These are phyloP conservation scores for Pogonophryne albipinna DNA, from an alignment of 2,797 vertebrate genomes.

Conservation along the genomic window DNA sequence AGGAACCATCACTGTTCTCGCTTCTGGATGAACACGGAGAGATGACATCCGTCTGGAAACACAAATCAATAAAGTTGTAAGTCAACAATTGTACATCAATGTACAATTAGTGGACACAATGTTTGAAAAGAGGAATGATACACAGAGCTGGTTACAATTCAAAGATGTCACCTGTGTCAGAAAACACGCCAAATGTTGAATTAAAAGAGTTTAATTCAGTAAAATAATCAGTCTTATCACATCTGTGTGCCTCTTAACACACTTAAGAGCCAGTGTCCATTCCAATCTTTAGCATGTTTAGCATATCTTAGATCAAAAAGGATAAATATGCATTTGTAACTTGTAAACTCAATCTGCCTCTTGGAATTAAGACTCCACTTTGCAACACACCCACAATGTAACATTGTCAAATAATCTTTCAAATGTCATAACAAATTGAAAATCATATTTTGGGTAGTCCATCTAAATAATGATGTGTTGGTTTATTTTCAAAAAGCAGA, in stretches of 20 bases:
- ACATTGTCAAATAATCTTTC: neutral
- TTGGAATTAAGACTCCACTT: neutral
- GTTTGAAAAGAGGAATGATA: neutral
- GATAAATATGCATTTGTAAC: neutral
- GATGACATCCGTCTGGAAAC: constrained; percentile 89
- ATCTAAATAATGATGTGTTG: neutral
- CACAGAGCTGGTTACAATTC: neutral
- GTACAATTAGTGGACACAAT: neutral
- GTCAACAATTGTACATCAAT: neutral
- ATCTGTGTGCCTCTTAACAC: neutral
- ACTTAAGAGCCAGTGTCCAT: neutral
- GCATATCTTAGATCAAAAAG: neutral
- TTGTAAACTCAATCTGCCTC: neutral
- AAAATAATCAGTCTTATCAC: neutral
- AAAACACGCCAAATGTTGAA: neutral
- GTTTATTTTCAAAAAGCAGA: neutral
- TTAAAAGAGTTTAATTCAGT: neutral
- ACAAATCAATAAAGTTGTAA: neutral
- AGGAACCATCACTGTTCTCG: constrained; percentile 87
- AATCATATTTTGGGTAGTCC: too few species aligned
- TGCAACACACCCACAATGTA: neutral
- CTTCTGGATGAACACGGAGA: constrained; percentile 86
- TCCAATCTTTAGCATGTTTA: neutral
- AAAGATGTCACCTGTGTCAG: too few species aligned
- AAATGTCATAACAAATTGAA: neutral